These are phyloP conservation scores for Nesidiocoris tenuis DNA, from an alignment of 2,888 invertebrate genomes.

Conservation along the genomic window DNA sequence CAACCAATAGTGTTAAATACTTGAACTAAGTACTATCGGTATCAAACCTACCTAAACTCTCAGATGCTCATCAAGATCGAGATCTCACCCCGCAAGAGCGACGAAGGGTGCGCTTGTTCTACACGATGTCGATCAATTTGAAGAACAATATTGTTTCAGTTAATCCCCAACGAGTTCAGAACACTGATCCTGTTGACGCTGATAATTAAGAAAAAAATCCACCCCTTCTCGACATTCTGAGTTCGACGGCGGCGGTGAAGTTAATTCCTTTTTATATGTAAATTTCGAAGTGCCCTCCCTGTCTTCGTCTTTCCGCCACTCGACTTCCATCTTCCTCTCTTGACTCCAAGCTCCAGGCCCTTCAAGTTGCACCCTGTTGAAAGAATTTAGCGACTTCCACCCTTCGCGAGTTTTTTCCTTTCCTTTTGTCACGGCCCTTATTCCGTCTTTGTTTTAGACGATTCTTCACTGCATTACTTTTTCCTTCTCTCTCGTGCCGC, in stretches of 20 bases:
- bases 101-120: too few species aligned
- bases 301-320: neutral
- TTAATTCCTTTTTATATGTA: slow-evolving; percentile 46
- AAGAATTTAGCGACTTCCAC: slow-evolving; percentile 37
- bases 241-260: slow-evolving; percentile 16
- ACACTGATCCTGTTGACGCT: slow-evolving; percentile 42
- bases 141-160: slow-evolving; percentile 39
- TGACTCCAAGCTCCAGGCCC: neutral
- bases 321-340: neutral
- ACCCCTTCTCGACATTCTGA: neutral
- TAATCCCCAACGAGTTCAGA: slow-evolving; percentile 26
- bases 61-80: too few species aligned
- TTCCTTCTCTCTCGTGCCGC: slow-evolving; percentile 12
- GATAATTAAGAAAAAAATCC: slow-evolving; percentile 38
- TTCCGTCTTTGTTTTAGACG: slow-evolving; percentile 15
- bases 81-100: too few species aligned
- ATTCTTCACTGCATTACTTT: slow-evolving; percentile 6
- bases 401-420: slow-evolving; percentile 9
- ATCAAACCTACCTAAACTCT: too few species aligned
- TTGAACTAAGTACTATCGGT: too few species aligned
- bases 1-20: too few species aligned
- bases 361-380: slow-evolving; percentile 37
- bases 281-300: slow-evolving; percentile 23
- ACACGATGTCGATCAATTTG: slow-evolving; percentile 6
- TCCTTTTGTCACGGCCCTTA: slow-evolving; percentile 6